phyloP scores from a whole-genome alignment of 2,888 invertebrate species.

The Philaethria dido region DNA sequence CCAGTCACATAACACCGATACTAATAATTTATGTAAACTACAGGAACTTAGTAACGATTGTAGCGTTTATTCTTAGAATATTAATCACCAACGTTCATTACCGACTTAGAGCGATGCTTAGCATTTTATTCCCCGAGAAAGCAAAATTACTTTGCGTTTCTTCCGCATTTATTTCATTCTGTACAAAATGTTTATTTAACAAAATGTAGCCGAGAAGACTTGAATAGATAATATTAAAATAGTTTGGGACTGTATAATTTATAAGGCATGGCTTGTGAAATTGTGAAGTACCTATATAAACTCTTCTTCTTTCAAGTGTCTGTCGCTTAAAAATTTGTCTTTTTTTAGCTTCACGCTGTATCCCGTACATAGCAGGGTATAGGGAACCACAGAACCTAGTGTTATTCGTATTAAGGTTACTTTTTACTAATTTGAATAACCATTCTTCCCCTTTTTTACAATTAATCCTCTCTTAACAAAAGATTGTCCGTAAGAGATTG shows the following conservation, averaged over 20 bases:
- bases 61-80: conserved; percentile 22
- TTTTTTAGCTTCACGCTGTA: too few relatives aligned
- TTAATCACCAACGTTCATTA: conserved; percentile 21
- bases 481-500: too few relatives aligned
- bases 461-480: too few relatives aligned
- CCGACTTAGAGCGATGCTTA: conserved; percentile 13
- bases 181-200: conserved; percentile 37
- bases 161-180: conserved; percentile 36
- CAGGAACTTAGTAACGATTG: conserved; percentile 3
- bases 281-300: background rate
- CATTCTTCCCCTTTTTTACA: too few relatives aligned
- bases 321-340: background rate
- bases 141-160: conserved; percentile 30
- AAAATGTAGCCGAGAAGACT: conserved; percentile 26
- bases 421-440: too few relatives aligned
- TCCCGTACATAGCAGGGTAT: too few relatives aligned
- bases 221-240: conserved; percentile 44
- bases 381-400: too few relatives aligned
- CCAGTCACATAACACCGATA: conserved; percentile 21
- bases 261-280: conserved; percentile 29
- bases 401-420: too few relatives aligned
- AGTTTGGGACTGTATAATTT: conserved; percentile 46
- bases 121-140: conserved; percentile 15
- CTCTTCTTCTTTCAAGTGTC: background rate
- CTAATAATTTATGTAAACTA: conserved; percentile 19